Evolutionary conservation across 2,888 invertebrate species (phyloP).

Genomic region (Drosophila formosana): DNA sequence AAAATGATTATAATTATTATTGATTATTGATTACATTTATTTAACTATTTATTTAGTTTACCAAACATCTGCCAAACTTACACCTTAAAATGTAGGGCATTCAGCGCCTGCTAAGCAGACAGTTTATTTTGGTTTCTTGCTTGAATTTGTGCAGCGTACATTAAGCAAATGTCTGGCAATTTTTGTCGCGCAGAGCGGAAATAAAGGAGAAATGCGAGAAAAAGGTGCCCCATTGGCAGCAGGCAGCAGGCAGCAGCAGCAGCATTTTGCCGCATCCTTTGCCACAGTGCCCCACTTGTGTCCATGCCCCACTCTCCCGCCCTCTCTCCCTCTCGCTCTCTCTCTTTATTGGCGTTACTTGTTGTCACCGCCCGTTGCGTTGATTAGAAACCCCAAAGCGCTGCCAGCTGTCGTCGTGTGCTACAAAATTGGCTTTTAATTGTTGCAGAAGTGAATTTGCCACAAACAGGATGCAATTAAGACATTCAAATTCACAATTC

Average conservation of each 20-base stretch:
- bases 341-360: not conserved
- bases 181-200: conserved; percentile 58
- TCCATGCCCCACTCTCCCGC: not conserved
- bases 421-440: conserved; percentile 75
- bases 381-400: conserved; percentile 67
- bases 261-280: conserved; percentile 5
- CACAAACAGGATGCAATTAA: conserved; percentile 78
- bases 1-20: no score
- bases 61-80: no score
- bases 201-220: conserved; percentile 55
- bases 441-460: conserved; percentile 71
- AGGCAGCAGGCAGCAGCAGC: not conserved
- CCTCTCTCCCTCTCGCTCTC: no score
- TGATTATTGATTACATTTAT: no score
- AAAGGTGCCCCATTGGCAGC: conserved; percentile 27
- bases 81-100: conserved; percentile 7
- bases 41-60: no score
- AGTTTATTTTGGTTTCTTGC: conserved; percentile 8
- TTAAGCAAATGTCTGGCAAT: conserved; percentile 47
- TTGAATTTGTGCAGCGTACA: conserved; percentile 23
- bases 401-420: conserved; percentile 52
- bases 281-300: not conserved
- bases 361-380: conserved; percentile 47
- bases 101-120: not conserved
- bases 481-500: conserved; percentile 63